Evolutionary conservation across 2,888 invertebrate genomes (phyloP).

Genomic region (Cataglyphis cursor): DNA sequence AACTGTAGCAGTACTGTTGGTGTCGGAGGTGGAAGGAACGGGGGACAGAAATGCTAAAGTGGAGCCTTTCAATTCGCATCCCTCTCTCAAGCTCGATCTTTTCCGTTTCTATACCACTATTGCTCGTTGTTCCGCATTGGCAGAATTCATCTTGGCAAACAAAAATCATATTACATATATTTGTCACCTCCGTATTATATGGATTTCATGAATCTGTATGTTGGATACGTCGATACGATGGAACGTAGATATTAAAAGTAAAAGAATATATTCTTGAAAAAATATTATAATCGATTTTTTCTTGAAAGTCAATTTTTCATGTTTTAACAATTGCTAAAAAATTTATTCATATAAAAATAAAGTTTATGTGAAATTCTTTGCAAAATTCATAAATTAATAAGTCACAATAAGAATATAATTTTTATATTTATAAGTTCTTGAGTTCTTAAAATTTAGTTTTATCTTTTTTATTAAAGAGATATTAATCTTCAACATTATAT

Average conservation of each 20-base stretch:
- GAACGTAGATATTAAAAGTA: constrained; percentile 13
- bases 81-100: constrained; percentile 48
- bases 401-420: neutral
- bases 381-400: neutral
- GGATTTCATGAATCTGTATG: constrained; percentile 13
- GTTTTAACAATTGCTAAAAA: neutral
- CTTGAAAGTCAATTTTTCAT: neutral
- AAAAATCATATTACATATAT: constrained; percentile 62
- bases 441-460: constrained; percentile 2
- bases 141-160: constrained; percentile 59
- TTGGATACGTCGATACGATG: neutral
- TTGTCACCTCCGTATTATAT: constrained; percentile 54
- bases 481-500: neutral
- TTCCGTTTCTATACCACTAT: constrained; percentile 21
- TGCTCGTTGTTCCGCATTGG: constrained; percentile 41
- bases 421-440: neutral
- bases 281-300: neutral
- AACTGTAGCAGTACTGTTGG: constrained; percentile 36
- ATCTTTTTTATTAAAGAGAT: neutral
- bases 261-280: neutral
- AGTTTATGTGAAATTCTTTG: neutral
- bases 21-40: neutral
- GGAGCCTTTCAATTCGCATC: constrained; percentile 64
- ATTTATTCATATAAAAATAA: constrained; percentile 15
- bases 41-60: constrained; percentile 45